A percentile compares a stretch with the other conserved stretches of the same genome.
Evolutionary conservation across 2,888 invertebrate species (phyloP).

Genomic region (Papilio demoleus): DNA sequence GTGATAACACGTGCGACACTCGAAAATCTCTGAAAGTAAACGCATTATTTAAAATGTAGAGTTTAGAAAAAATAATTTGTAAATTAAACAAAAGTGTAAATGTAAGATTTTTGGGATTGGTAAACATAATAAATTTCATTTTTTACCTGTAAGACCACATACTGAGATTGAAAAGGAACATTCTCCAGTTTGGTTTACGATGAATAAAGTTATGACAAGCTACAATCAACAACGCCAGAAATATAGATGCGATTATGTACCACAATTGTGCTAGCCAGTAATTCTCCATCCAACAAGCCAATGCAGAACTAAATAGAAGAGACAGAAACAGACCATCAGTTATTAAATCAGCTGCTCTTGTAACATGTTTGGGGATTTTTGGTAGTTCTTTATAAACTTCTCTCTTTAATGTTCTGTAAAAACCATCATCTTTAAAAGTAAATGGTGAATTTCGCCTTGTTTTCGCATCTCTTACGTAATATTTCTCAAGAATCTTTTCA

Average conservation of each 20-base stretch:
- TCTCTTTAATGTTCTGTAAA: constrained; percentile 87
- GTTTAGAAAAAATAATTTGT: too few relatives aligned
- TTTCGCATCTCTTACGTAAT: constrained; percentile 84
- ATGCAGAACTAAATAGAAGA: constrained; percentile 59
- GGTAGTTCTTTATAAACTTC: constrained; percentile 82
- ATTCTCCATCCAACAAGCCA: constrained; percentile 56
- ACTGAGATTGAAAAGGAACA: constrained; percentile 89
- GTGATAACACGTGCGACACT: constrained; percentile 89
- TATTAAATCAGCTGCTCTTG: constrained; percentile 61
- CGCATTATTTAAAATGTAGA: too few relatives aligned
- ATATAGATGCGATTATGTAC: constrained; percentile 80
- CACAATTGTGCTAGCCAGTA: constrained; percentile 55
- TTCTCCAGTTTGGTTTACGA: constrained; percentile 88
- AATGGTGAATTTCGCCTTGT: constrained; percentile 87
- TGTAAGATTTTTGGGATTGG: too few relatives aligned
- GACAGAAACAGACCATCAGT: constrained; percentile 66
- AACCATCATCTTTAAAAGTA: constrained; percentile 89
- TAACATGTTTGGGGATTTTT: constrained; percentile 71
- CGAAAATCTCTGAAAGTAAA: constrained; percentile 85
- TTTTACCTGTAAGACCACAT: constrained; percentile 87
- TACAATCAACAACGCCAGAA: constrained; percentile 84
- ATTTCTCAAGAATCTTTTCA: constrained; percentile 83
- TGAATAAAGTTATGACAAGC: constrained; percentile 91
- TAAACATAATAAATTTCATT: constrained; percentile 42
- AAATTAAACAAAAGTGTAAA: too few relatives aligned